Evolutionary conservation across 2,888 invertebrate species (phyloP).

Genomic region (Exocentrus adspersus): DNA sequence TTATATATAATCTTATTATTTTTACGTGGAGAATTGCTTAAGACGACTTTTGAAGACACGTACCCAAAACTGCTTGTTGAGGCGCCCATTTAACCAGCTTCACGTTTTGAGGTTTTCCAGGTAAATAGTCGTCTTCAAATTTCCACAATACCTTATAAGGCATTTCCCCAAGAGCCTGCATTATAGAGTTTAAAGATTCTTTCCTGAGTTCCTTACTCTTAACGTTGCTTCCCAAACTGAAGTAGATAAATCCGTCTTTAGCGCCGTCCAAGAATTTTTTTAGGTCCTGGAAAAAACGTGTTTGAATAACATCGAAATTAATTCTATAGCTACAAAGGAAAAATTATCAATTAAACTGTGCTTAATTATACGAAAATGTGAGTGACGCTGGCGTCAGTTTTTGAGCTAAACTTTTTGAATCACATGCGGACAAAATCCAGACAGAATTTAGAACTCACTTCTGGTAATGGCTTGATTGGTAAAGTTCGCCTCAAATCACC

Average conservation of each 20-base stretch:
- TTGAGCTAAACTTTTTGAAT: no score
- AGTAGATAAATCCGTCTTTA: conserved; percentile 34
- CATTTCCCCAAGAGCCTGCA: conserved; percentile 27
- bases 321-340: no score
- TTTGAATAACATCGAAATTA: no score
- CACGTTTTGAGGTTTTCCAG: conserved; percentile 26
- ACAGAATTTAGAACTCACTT: neutral
- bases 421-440: no score
- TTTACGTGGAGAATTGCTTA: no score
- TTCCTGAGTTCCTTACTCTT: conserved; percentile 28
- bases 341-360: no score
- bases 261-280: conserved; percentile 33
- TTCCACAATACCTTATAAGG: conserved; percentile 38
- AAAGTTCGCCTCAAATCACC: neutral
- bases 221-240: conserved; percentile 39
- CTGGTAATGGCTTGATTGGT: neutral
- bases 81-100: conserved; percentile 34
- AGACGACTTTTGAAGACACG: neutral
- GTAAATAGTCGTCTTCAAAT: conserved; percentile 29
- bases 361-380: no score
- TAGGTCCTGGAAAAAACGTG: conserved; percentile 31
- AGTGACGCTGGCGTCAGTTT: no score
- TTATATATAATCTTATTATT: no score
- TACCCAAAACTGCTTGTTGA: conserved; percentile 12
- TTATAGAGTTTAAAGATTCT: conserved; percentile 14